Base-by-base conservation (phyloP, 2,797 vertebrate genomes). In the Stomatorhinus walkeri region DNA sequence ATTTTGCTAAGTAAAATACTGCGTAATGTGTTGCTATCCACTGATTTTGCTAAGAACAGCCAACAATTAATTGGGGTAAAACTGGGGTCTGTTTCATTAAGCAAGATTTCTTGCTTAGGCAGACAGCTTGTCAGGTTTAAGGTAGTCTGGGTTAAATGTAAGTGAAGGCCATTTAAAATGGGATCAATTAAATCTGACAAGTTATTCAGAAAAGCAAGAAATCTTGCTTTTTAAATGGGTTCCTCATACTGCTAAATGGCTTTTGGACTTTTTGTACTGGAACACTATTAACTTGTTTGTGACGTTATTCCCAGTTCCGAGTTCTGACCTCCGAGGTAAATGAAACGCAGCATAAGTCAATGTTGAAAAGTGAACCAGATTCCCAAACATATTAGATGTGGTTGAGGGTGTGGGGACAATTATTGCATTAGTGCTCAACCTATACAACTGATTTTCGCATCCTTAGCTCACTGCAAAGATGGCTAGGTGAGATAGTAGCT, bases 281-380 rank as follows among this genome's bases (percentile, higher is more conserved):
- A 61, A 61, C 59, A 61, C 22, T 9, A 61, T 61, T 59, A 24
- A 10, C 22, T 24, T 24, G 59, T 61, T 9, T 24, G 59, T 61
- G 59, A 61, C 22, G 7, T 24, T 22, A 61, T 61, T 61, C 59
- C 7, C 59, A 61, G 59, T 61, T 61, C 59, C 8, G 8, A 61
- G 59, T 61, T 24, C 8, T 61, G 59, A 61, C 22, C 59, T 61
- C 59, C 22, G 2, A 61, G 59, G 59, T 61, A 61, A 61, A 61
- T 24, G 59, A 8, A 61, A 61, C 8, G 22, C 59, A 61, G 22
- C 22, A 61, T 24, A 61, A 89, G 86, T 92, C 91, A 91, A 89
- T 19, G 68, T 88, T 89, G 81, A 84, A 94, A 94, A 93, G 93
- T 90, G 90, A 94, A 94, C 94, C 92, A 90, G 94, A 94, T 94